Percentiles rank a stretch among this genome's conserved stretches.
These are phyloP conservation scores for Gambusia holbrooki DNA, from an alignment of 2,113 vertebrate species.

Conservation along the genomic window DNA sequence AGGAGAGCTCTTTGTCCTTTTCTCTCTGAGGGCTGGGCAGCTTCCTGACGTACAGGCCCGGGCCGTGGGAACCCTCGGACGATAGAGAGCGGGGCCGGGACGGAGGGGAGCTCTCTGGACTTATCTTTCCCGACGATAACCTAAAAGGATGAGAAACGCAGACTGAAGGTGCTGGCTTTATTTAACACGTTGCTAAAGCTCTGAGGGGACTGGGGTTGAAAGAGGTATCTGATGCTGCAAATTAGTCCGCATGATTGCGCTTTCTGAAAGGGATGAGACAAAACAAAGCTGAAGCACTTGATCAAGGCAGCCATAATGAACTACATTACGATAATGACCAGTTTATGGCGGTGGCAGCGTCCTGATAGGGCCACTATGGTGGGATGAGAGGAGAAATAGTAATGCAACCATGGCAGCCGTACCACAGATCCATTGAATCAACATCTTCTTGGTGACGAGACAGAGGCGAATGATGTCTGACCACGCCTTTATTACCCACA, in stretches of 20 bases:
- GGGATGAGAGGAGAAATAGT: constrained; percentile 60
- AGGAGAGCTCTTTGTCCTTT: constrained; percentile 89
- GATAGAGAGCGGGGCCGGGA: constrained; percentile 92
- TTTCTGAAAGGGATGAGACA: constrained; percentile 49
- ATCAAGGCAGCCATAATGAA: constrained; percentile 54
- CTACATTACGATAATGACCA: constrained; percentile 51
- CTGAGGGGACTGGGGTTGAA: background rate
- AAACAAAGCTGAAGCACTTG: constrained; percentile 54
- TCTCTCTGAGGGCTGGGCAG: constrained; percentile 93
- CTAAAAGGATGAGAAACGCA: constrained; percentile 75
- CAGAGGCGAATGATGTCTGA: constrained; percentile 65
- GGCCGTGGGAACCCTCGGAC: constrained; percentile 87
- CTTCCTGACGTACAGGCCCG: constrained; percentile 88
- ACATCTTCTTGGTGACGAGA: constrained; percentile 55
- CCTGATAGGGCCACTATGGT: constrained; percentile 51
- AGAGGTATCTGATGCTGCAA: constrained; percentile 22
- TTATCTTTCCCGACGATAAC: constrained; percentile 98
- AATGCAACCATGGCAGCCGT: constrained; percentile 64
- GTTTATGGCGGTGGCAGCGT: constrained; percentile 34
- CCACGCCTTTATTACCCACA: constrained; percentile 73
- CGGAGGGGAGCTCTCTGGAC: constrained; percentile 94
- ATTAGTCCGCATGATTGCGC: constrained; percentile 8
- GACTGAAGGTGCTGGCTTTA: constrained; percentile 40
- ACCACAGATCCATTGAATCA: constrained; percentile 57
- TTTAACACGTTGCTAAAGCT: background rate